Evolutionary conservation across 2,888 invertebrate species (phyloP), one percentile per base, ranked within the genome.

Genomic region (Chalcis sispes): DNA sequence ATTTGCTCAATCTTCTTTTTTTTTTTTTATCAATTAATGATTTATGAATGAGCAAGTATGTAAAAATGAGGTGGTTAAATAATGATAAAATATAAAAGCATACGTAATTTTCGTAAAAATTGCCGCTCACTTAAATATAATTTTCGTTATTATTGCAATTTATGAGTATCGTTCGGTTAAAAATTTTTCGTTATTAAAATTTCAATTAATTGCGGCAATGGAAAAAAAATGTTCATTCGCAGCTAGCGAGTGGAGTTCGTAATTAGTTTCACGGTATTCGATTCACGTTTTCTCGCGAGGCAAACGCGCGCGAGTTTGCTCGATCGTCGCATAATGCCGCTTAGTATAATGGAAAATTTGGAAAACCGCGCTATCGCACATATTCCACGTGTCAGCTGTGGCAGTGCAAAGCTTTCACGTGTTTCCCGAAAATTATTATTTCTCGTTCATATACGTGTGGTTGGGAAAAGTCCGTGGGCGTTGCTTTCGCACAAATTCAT

Each of bases 321-420:
- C 46, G 50, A 18, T 13, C 40, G 15, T 10, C 42, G 20, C 1
- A 54, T 54, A 71, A 71, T 62, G 62, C 65, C 25, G 32, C 32
- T 5, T 15, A 10, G 36, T 18, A 56, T 72, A 72, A 71, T 71
- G 27, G 65, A 50, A 72, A 72, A 58, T 72, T 73, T 13, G 59
- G 72, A 59, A 59, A 66, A 72, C 40, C 58, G 40, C n/a, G 42
- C 23, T 23, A 4, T 5, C 15, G 20, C 48, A 15, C 5, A 18
- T 23, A 3, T 15, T 46, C n/a, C n/a, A n/a, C n/a, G n/a, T n/a
- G n/a, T n/a, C n/a, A n/a, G n/a, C n/a, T n/a, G n/a, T 10, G 7
- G 1, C 4, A 18, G 13, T 18, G 29, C n/a, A 27, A 27, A n/a
- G 25, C 20, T 8, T 15, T 5, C 58, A 10, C 18, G 8, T n/a